Conservation (phyloP, 2,797 vertebrate genomes). For the Chelon auratus region DNA sequence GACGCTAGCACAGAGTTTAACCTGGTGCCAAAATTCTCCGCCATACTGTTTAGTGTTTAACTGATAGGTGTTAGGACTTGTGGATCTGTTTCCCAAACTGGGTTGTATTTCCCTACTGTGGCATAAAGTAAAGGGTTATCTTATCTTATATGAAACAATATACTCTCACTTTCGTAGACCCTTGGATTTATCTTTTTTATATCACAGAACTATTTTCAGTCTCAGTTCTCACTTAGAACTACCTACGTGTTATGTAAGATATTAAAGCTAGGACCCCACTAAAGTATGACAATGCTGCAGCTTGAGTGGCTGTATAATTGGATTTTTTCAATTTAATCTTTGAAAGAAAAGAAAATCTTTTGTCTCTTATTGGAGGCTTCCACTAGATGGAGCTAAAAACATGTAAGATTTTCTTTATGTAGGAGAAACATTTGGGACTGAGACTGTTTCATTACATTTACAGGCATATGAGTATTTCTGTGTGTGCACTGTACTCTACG, state of each 20-base stretch:
- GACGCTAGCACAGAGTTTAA: no score
- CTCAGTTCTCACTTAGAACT: neutral
- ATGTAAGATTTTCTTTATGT: constrained; percentile 7
- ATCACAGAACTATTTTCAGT: neutral
- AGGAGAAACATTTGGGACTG: neutral
- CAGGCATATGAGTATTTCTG: neutral
- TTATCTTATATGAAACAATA: no score
- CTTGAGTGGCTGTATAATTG: neutral
- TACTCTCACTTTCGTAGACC: no score
- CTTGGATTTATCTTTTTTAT: no score
- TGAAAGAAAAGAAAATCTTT: neutral
- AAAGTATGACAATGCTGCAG: neutral
- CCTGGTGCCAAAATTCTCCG: no score
- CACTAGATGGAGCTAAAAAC: constrained; percentile 79
- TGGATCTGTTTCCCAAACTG: no score
- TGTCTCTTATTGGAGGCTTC: constrained; percentile 9
- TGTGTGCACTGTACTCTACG: neutral
- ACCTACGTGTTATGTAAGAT: neutral
- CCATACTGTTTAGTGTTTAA: no score
- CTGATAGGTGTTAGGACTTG: no score
- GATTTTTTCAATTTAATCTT: neutral
- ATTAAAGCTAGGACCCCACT: neutral
- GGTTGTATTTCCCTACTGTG: no score
- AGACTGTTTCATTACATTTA: neutral
- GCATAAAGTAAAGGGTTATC: no score